Evolutionary conservation across 2,797 vertebrate genomes (phyloP), one percentile per base, ranked within the genome.

Genomic region (Acestrorhynchus altus): DNA sequence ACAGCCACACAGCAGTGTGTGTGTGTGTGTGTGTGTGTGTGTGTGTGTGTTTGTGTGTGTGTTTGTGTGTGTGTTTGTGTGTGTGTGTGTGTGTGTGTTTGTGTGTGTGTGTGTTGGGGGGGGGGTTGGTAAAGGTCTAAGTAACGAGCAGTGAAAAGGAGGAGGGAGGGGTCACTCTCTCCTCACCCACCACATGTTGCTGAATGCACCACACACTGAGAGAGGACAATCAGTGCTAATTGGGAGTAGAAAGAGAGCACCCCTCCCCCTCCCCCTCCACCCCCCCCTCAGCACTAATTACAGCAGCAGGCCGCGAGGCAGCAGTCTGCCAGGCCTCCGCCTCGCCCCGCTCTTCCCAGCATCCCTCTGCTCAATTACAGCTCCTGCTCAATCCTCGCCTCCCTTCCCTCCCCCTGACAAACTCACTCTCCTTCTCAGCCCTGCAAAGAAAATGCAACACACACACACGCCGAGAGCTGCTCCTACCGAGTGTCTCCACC

Each of bases 161-260:
- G 16, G 22, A 44, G 51, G 44, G n/a, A 68, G 73, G 73, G 47
- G 57, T 49, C 69, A 73, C 40, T 42, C 73, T 63, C 13, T 65
- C 31, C 13, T 40, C 56, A 31, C 16, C 49, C 10, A 22, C 64
- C 47, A 76, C 83, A 72, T 73, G 68, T 78, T 79, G 78, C 71
- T 81, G 49, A 67, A 49, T 71, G 66, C 72, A 51, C 77, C 59
- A 78, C 67, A 63, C 74, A 10, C 20, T 22, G 52, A 54, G 52
- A 54, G 52, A 59, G 49, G 47, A 76, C 77, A 80, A 82, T 81
- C 75, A 26, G n/a, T 26, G 69, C 71, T 87, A 86, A 87, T 77
- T 78, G 80, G 86, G 60, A 74, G 69, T 81, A 85, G 68, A 83
- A 81, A 83, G 69, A 79, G 56, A 72, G 67, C n/a, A 24, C 0